Evolutionary conservation across 2,113 vertebrate genomes (phyloP).

Genomic region (Ramphastos sulfuratus): DNA sequence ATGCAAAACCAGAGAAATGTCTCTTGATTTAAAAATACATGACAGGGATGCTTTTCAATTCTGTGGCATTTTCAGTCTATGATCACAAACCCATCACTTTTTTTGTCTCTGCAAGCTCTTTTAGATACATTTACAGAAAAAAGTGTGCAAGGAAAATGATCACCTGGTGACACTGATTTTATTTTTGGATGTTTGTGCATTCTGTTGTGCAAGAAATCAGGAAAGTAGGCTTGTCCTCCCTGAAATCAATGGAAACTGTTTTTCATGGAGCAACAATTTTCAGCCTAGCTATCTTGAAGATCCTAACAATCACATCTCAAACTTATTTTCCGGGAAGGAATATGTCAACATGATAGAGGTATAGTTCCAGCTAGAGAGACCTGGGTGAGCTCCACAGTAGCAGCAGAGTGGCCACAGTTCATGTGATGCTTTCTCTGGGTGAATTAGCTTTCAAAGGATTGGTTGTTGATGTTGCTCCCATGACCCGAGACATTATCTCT

Average conservation of each 20-base stretch:
- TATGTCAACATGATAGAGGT: background rate
- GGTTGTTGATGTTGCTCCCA: background rate
- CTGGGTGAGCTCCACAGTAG: background rate
- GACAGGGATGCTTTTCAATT: background rate
- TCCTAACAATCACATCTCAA: background rate
- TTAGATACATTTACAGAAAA: background rate
- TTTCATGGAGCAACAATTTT: conserved; percentile 5
- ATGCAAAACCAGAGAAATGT: background rate
- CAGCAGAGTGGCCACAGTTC: background rate
- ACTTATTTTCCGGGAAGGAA: background rate
- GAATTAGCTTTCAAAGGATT: background rate
- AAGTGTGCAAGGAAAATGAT: background rate
- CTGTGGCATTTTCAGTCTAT: background rate
- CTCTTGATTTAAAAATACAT: background rate
- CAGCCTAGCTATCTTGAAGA: background rate
- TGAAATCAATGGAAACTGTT: background rate
- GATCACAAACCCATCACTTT: background rate
- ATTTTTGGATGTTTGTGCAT: background rate
- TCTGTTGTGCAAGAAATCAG: background rate
- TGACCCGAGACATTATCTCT: background rate
- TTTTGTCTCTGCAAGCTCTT: background rate
- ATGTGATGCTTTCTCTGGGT: background rate
- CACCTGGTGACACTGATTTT: fast-evolving
- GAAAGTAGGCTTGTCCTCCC: background rate
- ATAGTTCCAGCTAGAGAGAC: background rate